These are phyloP conservation scores for Decapterus maruadsi DNA, from an alignment of 2,797 vertebrate genomes.

Conservation along the genomic window DNA sequence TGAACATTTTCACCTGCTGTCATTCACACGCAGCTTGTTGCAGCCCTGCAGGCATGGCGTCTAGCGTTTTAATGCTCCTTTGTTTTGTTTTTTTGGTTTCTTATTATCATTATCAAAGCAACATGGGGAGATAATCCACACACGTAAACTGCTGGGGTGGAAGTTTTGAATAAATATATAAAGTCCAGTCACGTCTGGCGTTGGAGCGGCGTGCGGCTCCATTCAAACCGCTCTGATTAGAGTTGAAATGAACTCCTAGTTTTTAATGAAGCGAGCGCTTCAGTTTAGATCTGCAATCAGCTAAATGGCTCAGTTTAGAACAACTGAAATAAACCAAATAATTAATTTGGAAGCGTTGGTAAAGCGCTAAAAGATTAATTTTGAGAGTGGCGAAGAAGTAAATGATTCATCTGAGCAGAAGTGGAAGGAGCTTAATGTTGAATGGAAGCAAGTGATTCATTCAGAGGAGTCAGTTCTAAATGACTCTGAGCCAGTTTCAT, in stretches of 20 bases:
- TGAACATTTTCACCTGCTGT: conserved; percentile 59
- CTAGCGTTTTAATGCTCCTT: conserved; percentile 37
- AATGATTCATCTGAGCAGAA: conserved; percentile 72
- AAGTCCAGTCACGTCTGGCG: conserved; percentile 66
- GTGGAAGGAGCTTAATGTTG: conserved; percentile 66
- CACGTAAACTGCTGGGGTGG: conserved; percentile 17
- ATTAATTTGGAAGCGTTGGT: conserved; percentile 65
- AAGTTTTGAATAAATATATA: conserved; percentile 50
- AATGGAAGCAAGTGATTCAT: conserved; percentile 77
- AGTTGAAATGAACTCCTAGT: conserved; percentile 65
- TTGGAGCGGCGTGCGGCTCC: conserved; percentile 18
- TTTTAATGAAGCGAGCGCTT: conserved; percentile 68
- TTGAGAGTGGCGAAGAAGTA: conserved; percentile 45
- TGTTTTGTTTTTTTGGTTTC: conserved; percentile 30
- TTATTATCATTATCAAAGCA: conserved; percentile 27
- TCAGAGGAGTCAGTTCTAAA: conserved; percentile 68
- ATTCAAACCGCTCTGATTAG: conserved; percentile 67
- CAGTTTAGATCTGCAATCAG: conserved; percentile 70
- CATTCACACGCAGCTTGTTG: conserved; percentile 25
- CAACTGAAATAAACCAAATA: conserved; percentile 69
- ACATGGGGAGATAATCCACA: conserved; percentile 43
- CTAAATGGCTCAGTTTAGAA: conserved; percentile 74
- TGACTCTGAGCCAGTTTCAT: conserved; percentile 69
- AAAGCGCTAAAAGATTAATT: conserved; percentile 56
- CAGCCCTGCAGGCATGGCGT: conserved; percentile 24